A percentile compares a stretch with the other conserved stretches of the same genome.
Conservation (phyloP, 1,140 invertebrate genomes). For the Camponotus floridanus region DNA sequence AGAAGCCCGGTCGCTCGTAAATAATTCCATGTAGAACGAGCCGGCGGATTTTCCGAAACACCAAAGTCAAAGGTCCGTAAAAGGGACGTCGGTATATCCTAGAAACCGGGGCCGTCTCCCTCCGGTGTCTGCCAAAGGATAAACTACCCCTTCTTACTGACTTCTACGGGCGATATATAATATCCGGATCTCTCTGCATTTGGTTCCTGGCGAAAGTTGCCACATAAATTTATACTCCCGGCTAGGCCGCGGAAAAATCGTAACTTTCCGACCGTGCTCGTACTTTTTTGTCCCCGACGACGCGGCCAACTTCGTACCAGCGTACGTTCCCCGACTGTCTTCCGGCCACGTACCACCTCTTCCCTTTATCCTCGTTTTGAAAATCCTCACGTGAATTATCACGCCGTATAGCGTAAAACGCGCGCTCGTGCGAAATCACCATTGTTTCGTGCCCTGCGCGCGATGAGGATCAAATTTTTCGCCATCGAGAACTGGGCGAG, state of each 20-base stretch:
- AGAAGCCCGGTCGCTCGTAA: conserved; percentile 13
- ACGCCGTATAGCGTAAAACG: conserved; percentile 7
- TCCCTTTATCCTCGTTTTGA: conserved; percentile 48
- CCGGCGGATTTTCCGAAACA: conserved; percentile 43
- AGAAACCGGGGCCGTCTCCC: conserved; percentile 35
- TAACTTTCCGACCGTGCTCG: conserved; percentile 67
- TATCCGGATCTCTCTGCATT: conserved; percentile 75
- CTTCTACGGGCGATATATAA: conserved; percentile 74
- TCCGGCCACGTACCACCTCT: background rate
- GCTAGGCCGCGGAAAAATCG: conserved; percentile 69
- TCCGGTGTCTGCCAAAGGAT: conserved; percentile 66
- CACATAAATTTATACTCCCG: conserved; percentile 77
- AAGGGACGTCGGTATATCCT: conserved; percentile 44
- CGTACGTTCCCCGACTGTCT: conserved; percentile 46
- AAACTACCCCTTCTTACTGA: conserved; percentile 71
- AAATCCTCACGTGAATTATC: conserved; percentile 59
- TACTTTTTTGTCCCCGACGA: conserved; percentile 53
- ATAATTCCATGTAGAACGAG: conserved; percentile 37
- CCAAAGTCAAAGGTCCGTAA: background rate
- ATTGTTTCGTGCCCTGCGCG: background rate
- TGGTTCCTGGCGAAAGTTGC: conserved; percentile 75
- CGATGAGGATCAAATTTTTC: conserved; percentile 11
- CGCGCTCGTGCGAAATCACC: background rate
- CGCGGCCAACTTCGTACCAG: conserved; percentile 43
- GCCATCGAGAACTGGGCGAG: background rate